phyloP scores from a whole-genome alignment of 2,113 vertebrate genomes.

The Neomonachus schauinslandi region DNA sequence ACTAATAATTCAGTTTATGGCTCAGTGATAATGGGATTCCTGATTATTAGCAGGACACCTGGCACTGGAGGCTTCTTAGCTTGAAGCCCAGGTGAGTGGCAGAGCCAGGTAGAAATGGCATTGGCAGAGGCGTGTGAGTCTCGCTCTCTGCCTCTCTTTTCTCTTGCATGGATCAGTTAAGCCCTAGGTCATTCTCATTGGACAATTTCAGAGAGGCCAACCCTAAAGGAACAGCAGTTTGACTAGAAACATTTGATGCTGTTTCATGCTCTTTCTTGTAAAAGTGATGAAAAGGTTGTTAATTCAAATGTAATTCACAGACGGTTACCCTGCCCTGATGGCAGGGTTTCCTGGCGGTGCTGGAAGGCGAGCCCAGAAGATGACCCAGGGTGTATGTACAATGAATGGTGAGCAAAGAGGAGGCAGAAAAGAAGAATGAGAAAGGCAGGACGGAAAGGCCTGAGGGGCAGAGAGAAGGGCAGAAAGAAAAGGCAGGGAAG shows the following conservation, averaged over 20 bases:
- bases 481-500: background rate
- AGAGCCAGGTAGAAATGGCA: background rate
- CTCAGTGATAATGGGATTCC: constrained; percentile 82
- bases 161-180: constrained; percentile 45
- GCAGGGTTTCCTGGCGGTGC: constrained; percentile 3
- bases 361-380: background rate
- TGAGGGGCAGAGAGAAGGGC: accelerated
- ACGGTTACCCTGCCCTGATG: constrained; percentile 30
- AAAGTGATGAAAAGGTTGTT: background rate
- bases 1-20: constrained; percentile 84
- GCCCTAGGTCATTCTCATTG: background rate
- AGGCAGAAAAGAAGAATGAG: background rate
- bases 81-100: constrained; percentile 23
- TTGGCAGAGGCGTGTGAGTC: background rate
- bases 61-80: constrained; percentile 74
- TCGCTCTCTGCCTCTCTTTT: constrained; percentile 5
- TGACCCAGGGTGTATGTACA: accelerated
- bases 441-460: background rate
- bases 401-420: background rate
- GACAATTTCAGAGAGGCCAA: constrained; percentile 56
- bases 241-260: constrained; percentile 35
- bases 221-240: constrained; percentile 74
- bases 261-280: constrained; percentile 57
- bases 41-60: constrained; percentile 81
- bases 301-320: constrained; percentile 27